Percentiles rank a stretch among this genome's conserved stretches.
These are phyloP conservation scores for Chloropsis cyanopogon DNA, from an alignment of 2,113 vertebrate species.

Conservation along the genomic window DNA sequence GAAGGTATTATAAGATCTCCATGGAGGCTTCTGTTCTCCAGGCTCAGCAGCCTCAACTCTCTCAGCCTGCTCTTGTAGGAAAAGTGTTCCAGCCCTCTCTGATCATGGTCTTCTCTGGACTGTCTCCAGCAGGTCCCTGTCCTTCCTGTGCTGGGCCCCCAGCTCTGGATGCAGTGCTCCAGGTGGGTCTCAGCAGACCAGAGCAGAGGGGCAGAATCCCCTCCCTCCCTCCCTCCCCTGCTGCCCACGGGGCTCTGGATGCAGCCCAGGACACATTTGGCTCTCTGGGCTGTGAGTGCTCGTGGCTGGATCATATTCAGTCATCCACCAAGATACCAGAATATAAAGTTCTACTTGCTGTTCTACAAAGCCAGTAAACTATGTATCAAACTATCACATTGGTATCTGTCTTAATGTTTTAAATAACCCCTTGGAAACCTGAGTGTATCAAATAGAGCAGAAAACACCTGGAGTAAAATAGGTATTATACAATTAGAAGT, in stretches of 20 bases:
- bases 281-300: neutral
- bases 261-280: neutral
- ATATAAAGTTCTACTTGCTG: neutral
- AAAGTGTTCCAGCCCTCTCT: neutral
- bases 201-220: neutral
- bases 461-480: neutral
- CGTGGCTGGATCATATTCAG: fast-evolving
- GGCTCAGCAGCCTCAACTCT: neutral
- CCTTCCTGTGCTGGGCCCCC: fast-evolving
- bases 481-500: neutral
- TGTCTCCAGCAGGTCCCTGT: fast-evolving
- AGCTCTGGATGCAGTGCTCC: neutral
- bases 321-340: neutral
- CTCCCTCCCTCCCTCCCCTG: neutral
- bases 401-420: neutral
- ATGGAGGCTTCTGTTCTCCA: neutral
- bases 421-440: neutral
- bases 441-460: neutral
- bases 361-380: neutral
- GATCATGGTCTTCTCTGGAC: neutral
- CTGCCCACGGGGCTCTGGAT: neutral
- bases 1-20: neutral
- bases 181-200: neutral
- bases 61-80: neutral
- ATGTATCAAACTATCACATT: neutral